Conservation (phyloP, 2,797 vertebrate species). For the Gastrophryne carolinensis region DNA sequence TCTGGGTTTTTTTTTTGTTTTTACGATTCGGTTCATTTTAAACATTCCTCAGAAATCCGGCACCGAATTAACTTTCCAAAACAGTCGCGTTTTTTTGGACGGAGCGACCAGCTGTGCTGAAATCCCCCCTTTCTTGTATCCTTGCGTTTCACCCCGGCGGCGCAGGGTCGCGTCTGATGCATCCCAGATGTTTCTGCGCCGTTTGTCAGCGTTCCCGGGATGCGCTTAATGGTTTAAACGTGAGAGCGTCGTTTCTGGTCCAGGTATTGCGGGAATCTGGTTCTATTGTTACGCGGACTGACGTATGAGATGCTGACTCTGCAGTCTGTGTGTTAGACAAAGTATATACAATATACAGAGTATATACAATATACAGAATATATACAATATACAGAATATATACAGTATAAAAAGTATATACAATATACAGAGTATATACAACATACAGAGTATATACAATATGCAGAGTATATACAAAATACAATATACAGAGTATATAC, state of each 20-base stretch:
- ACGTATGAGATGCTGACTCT: neutral
- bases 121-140: neutral
- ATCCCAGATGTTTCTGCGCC: constrained; percentile 29
- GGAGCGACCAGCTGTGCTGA: neutral
- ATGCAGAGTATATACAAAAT: no score
- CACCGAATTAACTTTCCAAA: constrained; percentile 36
- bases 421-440: no score
- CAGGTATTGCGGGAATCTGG: neutral
- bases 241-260: neutral
- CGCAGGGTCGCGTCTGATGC: neutral
- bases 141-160: neutral
- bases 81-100: constrained; percentile 41
- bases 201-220: neutral
- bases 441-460: no score
- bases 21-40: constrained; percentile 57
- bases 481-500: no score
- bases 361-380: no score
- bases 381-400: no score
- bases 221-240: neutral
- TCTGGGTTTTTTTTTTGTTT: constrained; percentile 50
- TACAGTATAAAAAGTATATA: no score
- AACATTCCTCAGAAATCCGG: constrained; percentile 53
- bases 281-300: neutral
- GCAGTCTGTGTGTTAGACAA: no score
- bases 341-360: no score